Percentiles rank a stretch among this genome's conserved stretches.
Evolutionary conservation across 2,113 vertebrate genomes (phyloP).

Genomic region (Tyrannus savana): DNA sequence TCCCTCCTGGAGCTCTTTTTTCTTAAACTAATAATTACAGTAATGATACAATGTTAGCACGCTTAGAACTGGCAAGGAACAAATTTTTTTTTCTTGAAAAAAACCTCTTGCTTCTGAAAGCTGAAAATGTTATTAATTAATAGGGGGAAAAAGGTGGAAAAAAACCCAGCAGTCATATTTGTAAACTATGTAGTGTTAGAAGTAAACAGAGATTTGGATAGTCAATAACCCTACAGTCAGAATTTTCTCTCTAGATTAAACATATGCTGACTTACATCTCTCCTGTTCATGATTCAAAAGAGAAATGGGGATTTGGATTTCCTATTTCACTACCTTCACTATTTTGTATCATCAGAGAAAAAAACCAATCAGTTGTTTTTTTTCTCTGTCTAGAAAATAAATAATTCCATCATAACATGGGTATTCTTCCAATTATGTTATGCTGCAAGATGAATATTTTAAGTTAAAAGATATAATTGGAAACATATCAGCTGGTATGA

Average conservation of each 20-base stretch:
- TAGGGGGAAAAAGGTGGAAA: background rate
- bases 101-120: background rate
- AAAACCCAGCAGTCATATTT: background rate
- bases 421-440: background rate
- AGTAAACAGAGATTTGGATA: background rate
- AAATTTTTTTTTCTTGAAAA: background rate
- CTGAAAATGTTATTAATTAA: background rate
- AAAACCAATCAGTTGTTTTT: too few relatives aligned
- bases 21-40: background rate
- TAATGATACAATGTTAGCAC: background rate
- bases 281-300: background rate
- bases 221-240: background rate
- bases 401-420: background rate
- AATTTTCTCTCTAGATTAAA: background rate
- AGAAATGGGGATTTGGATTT: accelerated
- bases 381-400: background rate
- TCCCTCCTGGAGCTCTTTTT: background rate
- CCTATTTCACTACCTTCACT: background rate
- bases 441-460: background rate
- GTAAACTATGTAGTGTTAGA: background rate
- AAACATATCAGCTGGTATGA: background rate
- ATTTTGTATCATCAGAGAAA: background rate
- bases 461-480: background rate
- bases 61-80: background rate
- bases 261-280: background rate